These are phyloP conservation scores for Gymnocypris eckloni DNA, from an alignment of 2,797 vertebrate species.

Conservation along the genomic window DNA sequence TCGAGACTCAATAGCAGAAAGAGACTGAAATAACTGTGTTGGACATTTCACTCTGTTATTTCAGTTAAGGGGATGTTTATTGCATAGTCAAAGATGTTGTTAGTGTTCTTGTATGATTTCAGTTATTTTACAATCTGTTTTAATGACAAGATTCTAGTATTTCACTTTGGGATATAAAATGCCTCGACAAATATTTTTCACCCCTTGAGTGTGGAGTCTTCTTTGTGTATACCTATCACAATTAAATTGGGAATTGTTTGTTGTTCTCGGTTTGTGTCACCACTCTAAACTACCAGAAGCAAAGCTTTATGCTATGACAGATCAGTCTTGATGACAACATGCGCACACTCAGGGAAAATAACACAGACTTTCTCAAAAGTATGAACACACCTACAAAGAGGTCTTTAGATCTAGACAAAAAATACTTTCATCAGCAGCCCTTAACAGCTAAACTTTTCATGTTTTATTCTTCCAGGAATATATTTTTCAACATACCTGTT, in stretches of 20 bases:
- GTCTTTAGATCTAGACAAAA: not conserved
- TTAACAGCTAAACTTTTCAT: not conserved
- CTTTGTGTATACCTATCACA: not conserved
- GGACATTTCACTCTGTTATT: conserved; percentile 13
- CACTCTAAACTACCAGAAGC: not conserved
- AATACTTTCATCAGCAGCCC: not conserved
- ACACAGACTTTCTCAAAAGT: not conserved
- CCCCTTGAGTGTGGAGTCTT: not conserved
- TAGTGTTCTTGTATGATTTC: not conserved
- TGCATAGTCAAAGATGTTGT: not conserved
- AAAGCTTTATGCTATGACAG: conserved; percentile 17
- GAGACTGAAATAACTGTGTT: conserved; percentile 13
- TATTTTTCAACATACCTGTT: not conserved
- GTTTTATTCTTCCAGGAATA: conserved; percentile 5
- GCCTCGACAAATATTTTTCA: conserved; percentile 1
- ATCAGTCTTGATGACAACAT: not conserved
- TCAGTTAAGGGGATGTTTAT: conserved; percentile 1
- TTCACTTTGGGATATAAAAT: not conserved
- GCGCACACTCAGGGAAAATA: conserved; percentile 6
- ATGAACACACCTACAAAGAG: conserved; percentile 11
- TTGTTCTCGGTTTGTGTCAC: not conserved
- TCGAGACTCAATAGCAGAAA: not conserved
- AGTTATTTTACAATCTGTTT: not conserved
- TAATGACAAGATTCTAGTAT: not conserved
- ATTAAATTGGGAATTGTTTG: conserved; percentile 23